A percentile compares a stretch with the other conserved stretches of the same genome.
These are phyloP conservation scores for Oryctolagus cuniculus DNA, from an alignment of 2,113 vertebrate species.

Conservation along the genomic window mOryCun1.1 NC_091438.1:84524001-84524500, in stretches of 20 bases:
- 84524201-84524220: background rate
- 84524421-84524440: background rate
- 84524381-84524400: background rate
- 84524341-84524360: background rate
- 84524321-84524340: no score
- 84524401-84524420: no score
- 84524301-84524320: background rate
- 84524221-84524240: background rate
- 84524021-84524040: background rate
- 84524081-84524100: background rate
- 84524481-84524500: background rate
- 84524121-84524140: background rate
- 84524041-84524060: background rate
- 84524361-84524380: background rate
- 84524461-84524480: background rate
- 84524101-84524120: background rate
- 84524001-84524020: background rate
- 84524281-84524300: background rate
- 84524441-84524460: background rate
- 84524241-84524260: background rate
- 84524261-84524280: background rate
- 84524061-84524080: conserved; percentile 24
- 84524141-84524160: background rate
- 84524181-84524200: background rate
- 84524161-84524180: background rate